These are phyloP conservation scores for Volucella bombylans DNA, from an alignment of 2,888 invertebrate genomes.

Conservation along the genomic window DNA sequence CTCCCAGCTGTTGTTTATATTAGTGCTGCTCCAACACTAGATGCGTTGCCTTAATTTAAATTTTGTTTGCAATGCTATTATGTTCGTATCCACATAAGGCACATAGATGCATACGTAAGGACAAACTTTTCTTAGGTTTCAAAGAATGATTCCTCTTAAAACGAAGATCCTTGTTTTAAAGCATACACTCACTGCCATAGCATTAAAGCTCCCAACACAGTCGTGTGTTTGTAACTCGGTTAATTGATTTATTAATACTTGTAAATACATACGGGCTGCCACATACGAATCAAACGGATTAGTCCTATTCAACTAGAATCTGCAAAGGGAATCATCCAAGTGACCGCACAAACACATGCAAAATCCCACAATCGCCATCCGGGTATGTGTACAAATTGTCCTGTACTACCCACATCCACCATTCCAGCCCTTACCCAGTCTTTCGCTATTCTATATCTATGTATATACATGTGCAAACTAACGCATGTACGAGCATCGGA, in stretches of 20 bases:
- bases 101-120: too few relatives aligned
- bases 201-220: not conserved
- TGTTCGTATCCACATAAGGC: too few relatives aligned
- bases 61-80: too few relatives aligned
- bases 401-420: not conserved
- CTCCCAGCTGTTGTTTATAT: too few relatives aligned
- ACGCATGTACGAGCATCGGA: too few relatives aligned
- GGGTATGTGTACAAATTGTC: constrained; percentile 26
- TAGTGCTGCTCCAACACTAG: too few relatives aligned
- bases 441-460: too few relatives aligned
- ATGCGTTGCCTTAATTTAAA: too few relatives aligned
- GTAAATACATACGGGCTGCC: constrained; percentile 19
- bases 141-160: too few relatives aligned
- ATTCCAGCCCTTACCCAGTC: not conserved
- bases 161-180: not conserved
- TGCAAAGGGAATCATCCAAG: not conserved
- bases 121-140: too few relatives aligned
- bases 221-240: constrained; percentile 40
- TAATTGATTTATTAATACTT: constrained; percentile 49
- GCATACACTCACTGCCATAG: not conserved
- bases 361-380: not conserved
- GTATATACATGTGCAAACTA: too few relatives aligned
- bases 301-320: constrained; percentile 6
- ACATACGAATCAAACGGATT: constrained; percentile 42
- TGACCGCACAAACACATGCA: constrained; percentile 13